Evolutionary conservation across 1,140 invertebrate genomes (phyloP), one percentile per base, ranked within the genome.

Genomic region (Heliothis virescens): DNA sequence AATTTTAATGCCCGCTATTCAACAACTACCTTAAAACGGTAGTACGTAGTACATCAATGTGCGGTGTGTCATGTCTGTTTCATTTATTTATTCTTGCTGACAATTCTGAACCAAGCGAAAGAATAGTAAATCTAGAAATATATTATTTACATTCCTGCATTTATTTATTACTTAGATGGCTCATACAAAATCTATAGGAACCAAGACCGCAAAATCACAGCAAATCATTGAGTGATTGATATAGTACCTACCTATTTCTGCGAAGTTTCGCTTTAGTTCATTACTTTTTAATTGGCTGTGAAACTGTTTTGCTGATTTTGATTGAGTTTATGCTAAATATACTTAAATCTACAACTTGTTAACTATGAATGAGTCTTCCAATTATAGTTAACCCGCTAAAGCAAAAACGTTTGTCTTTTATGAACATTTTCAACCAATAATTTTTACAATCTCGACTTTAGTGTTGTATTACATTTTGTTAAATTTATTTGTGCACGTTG

Each of bases 1-100:
- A 55, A 69, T 78, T 69, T 69, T 69, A 78, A 67, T 78, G 67
- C 75, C 63, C 75, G 63, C 75, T 69, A 76, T 76, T 76, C 74
- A 76, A 71, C 67, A 71, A 71, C 48, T 53, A 29, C 16, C 59
- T 73, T 47, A 41, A 34, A 59, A 73, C 55, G 55, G 59, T 75
- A 60, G 72, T 59, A 48, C 10, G 34, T 18, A 34, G 4, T 52
- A 50, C 59, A 50, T 75, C 57, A 62, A 50, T 34, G 29, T 29
- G 59, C 59, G 41, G 57, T 50, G 73, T 75, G 57, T 75, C 41
- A 63, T 41, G 29, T 60, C 57, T 62, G 18, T 62, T 75, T 62
- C 10, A 67, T 67, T 75, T 75, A 15, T 50, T 26, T 26, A 75
- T 60, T 74, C 29, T 48, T 65, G 29, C 29, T n/a, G n/a, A 15